Conservation (phyloP, 2,888 invertebrate species). For the Pecten maximus region DNA sequence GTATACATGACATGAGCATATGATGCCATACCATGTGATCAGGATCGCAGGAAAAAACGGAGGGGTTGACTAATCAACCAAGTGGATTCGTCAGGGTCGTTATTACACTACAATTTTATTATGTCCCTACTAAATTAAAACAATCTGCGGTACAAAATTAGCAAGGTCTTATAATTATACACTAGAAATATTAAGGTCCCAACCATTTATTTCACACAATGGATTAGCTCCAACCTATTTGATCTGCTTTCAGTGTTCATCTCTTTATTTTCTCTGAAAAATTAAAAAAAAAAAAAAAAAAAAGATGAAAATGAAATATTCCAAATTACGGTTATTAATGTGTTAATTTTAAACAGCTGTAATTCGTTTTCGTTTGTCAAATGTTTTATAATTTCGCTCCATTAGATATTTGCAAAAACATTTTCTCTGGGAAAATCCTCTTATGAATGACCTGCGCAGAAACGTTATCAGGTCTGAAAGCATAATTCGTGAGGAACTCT, state of each 20-base stretch:
- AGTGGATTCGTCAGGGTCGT: background rate
- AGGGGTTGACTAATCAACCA: background rate
- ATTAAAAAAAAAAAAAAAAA: background rate
- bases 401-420: background rate
- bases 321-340: background rate
- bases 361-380: background rate
- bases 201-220: background rate
- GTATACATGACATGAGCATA: background rate
- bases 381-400: background rate
- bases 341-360: background rate
- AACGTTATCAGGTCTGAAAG: background rate
- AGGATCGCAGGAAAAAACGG: background rate
- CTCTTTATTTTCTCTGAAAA: background rate
- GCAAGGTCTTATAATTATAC: background rate
- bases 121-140: background rate
- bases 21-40: no score
- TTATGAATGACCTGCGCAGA: background rate
- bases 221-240: background rate
- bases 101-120: background rate
- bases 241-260: background rate
- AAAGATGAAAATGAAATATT: background rate
- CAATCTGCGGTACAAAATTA: background rate
- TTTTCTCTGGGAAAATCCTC: background rate
- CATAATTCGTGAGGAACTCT: background rate
- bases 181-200: background rate